Base-by-base conservation (phyloP, 2,888 invertebrate species). In the Subacronicta megacephala region DNA sequence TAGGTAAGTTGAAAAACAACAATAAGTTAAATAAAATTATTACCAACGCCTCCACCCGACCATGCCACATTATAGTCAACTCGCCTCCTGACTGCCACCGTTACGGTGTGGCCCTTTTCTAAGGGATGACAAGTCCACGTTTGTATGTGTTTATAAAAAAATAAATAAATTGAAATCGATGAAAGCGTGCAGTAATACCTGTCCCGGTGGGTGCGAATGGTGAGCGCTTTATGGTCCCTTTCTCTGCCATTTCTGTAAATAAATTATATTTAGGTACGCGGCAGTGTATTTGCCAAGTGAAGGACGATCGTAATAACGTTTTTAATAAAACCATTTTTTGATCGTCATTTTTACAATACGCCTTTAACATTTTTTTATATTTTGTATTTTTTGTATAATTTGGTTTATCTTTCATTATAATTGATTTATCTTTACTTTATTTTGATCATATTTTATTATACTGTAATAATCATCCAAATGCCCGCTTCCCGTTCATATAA, bases 161-260 rank as follows among this genome's bases (percentile, higher is more conserved):
- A 31, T n/a, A 31, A 31, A 6, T 31, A 31, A n/a, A 31, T 31
- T 31, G 31, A 31, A 5, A 31, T 31, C n/a, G n/a, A 31, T 7
- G n/a, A n/a, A 31, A 7, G n/a, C 31, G 12, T 13, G 20, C 7
- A 15, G 13, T 12, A 31, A 15, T 68, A 90, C 89, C 88, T 74
- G 82, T 56, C 6, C 70, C 75, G 0, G 72, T 68, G 1, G 85
- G 82, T 2, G 82, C 73, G 41, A 83, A 82, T 1, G 79, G 41
- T 2, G 82, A 73, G 6, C 61, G 59, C 6, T 78, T 78, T 20
- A 90, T 63, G 5, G 81, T 87, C 4, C 91, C 92, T 43, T 85
- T 91, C 61, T 92, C 92, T 1, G 88, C 70, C 88, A 92, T 90
- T 80, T 92, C 92, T 92, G 83, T 54, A 18, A 74, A 67, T 66